Evolutionary conservation across 2,113 vertebrate genomes (phyloP), one percentile per base, ranked within the genome.

Genomic region (Gallinago media): DNA sequence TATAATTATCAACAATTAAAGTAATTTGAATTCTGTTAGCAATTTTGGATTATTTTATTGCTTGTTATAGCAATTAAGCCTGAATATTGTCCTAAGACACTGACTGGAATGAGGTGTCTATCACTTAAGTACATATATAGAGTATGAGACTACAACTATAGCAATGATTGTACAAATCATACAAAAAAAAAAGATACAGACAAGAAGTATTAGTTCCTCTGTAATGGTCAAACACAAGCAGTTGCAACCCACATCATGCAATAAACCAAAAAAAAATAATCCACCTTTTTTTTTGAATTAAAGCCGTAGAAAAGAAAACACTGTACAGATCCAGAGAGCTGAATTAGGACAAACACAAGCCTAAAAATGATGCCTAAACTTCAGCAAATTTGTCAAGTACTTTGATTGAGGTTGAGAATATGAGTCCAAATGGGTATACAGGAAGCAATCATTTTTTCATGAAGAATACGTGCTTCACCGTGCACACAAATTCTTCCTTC

Each of bases 381-480:
- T 89, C 75, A 88, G 84, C 88, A 80, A 77, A 93, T 97, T 97
- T 94, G 72, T 96, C 79, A 94, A 89, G 68, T 62, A 75, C 50
- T 86, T 80, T 97, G 92, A 97, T 67, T 95, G 81, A 94, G 87
- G 92, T 93, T 87, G 88, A 95, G 91, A 74, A 81, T 73, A 52
- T 84, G 84, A 94, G 68, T 40, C 75, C 78, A 96, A 92, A 91
- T 97, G 70, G 90, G 75, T 83, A 86, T 63, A 97, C 80, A 94
- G 96, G 95, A 96, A 97, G 95, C 91, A 97, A 96, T 96, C 77
- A 83, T 92, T 95, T 94, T 78, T 71, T 77, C 84, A 46, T 92
- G 92, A 95, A 97, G 89, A 74, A 91, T 96, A 93, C 72, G 73
- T 95, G 80, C 92, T 96, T 97, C 97, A 97, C 94, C 94, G 91